A percentile compares a stretch with the other conserved stretches of the same genome.
These are phyloP conservation scores for Clarias platycephalus DNA, from an alignment of 2,797 vertebrate species.

Conservation along the genomic window DNA sequence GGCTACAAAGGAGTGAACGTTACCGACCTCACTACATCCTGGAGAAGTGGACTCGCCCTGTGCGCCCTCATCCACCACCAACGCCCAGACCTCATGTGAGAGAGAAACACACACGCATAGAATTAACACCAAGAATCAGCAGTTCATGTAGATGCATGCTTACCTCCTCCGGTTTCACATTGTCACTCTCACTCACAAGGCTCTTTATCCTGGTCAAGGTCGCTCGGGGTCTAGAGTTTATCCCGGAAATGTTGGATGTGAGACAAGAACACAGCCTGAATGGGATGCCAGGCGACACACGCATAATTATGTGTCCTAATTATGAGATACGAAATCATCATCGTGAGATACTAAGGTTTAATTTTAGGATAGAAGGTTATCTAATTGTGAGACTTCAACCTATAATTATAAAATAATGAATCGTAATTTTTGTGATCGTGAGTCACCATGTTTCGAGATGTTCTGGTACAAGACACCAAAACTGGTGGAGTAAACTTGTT, in stretches of 20 bases:
- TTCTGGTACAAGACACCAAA: neutral
- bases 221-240: neutral
- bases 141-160: neutral
- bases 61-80: slow-evolving; percentile 93
- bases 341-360: neutral
- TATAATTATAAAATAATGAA: neutral
- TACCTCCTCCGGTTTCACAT: neutral
- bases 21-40: slow-evolving; percentile 86
- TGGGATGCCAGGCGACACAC: neutral
- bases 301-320: neutral
- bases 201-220: neutral
- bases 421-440: neutral
- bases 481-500: neutral
- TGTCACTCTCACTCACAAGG: neutral
- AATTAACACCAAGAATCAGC: neutral
- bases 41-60: slow-evolving; percentile 89
- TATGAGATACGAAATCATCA: neutral
- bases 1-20: slow-evolving; percentile 84
- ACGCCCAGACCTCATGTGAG: slow-evolving; percentile 91
- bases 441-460: neutral
- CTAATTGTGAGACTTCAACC: neutral
- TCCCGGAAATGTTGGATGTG: neutral
- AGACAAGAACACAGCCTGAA: neutral
- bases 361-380: neutral
- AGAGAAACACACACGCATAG: slow-evolving; percentile 6